These are phyloP conservation scores for Busseola fusca DNA, from an alignment of 2,888 invertebrate species.

Conservation along the genomic window DNA sequence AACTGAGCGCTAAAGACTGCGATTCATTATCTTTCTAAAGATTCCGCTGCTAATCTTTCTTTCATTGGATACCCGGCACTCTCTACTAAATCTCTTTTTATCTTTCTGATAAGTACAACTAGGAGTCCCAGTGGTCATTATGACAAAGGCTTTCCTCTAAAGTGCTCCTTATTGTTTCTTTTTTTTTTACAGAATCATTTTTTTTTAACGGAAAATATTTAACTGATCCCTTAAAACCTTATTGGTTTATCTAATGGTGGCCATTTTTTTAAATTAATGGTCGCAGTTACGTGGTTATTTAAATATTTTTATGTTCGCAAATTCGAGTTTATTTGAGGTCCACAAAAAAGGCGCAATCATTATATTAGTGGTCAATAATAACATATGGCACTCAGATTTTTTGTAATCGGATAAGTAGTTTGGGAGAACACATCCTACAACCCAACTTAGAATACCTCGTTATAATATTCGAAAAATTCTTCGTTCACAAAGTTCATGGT, in stretches of 20 bases:
- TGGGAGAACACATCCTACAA: too few relatives aligned
- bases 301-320: neutral
- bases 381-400: too few relatives aligned
- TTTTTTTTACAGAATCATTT: neutral
- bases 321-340: neutral
- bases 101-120: conserved; percentile 29
- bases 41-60: conserved; percentile 35
- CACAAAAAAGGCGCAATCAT: neutral
- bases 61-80: conserved; percentile 18
- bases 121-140: conserved; percentile 18
- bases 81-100: conserved; percentile 17
- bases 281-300: neutral
- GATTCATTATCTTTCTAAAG: conserved; percentile 31
- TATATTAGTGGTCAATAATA: neutral
- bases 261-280: neutral
- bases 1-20: conserved; percentile 19
- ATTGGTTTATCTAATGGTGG: neutral
- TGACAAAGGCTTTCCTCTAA: neutral
- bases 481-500: neutral
- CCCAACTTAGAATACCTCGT: too few relatives aligned
- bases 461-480: neutral
- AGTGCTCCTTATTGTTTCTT: neutral
- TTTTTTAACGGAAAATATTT: neutral
- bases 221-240: neutral
- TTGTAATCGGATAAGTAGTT: too few relatives aligned